Base-by-base conservation (phyloP, 2,113 vertebrate genomes). In the Sciurus niger region DNA sequence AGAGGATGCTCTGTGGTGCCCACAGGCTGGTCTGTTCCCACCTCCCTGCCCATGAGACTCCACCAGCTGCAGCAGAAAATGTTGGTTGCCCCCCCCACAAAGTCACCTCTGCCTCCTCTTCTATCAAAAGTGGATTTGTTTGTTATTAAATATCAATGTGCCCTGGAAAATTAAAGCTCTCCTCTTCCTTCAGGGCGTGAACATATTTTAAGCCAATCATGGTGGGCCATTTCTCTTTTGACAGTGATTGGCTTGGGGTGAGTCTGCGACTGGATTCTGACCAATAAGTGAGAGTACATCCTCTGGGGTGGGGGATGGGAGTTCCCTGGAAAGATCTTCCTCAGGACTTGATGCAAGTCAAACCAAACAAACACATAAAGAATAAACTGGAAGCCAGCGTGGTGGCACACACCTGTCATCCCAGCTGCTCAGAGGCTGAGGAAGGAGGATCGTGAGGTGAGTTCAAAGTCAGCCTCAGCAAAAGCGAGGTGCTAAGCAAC, bases 21-120 rank as follows among this genome's bases (percentile, higher is more conserved):
- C 28, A 63, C 11, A 0, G 28, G 85, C 32, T 30, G 43, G 40
- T 43, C 46, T 83, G 0, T 18, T 1, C 1, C 46, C 53, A 17
- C n/a, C 1, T 2, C 28, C 24, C 37, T 55, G 22, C 20, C 51
- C 0, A 0, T 8, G 32, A 24, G 1, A 34, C 0, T 32, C 16
- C 58, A 28, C n/a, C 63, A 55, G 51, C 14, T 13, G 12, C 17
- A 13, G 40, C 14, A 37, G 83, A 24, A 6, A 1, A 43, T 60
- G 18, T 25, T 43, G 25, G 37, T 14, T 46, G 25, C n/a, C 63
- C 6, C 51, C 34, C 24, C 25, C n/a, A 18, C 4, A 30, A 5
- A 63, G 25, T 32, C 32, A 40, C 20, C 37, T 48, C 51, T 24
- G 16, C n/a, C 87, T 76, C 24, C 11, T 58, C 74, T 86, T 78